Evolutionary conservation across 2,113 vertebrate species (phyloP).

Genomic region (Nothobranchius furzeri): DNA sequence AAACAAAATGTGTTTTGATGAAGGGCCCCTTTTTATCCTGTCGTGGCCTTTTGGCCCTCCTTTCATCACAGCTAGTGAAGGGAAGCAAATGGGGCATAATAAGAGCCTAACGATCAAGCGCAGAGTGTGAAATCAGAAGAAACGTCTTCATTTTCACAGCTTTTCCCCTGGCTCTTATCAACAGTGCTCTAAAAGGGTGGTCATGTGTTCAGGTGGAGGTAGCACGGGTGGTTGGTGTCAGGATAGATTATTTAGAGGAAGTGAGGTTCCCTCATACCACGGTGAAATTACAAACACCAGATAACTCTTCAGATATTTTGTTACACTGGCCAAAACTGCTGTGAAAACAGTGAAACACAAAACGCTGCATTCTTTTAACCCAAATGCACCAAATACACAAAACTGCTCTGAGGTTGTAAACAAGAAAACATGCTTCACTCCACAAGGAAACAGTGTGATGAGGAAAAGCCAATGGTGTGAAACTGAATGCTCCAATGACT

Average conservation of each 20-base stretch:
- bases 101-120: conserved; percentile 78
- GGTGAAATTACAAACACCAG: conserved; percentile 32
- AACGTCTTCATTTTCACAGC: conserved; percentile 84
- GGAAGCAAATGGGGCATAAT: conserved; percentile 79
- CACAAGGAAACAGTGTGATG: conserved; percentile 28
- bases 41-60: conserved; percentile 72
- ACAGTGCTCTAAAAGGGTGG: conserved; percentile 50
- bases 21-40: conserved; percentile 78
- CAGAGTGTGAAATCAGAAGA: conserved; percentile 83
- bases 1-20: conserved; percentile 80
- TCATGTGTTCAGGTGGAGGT: conserved; percentile 73
- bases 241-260: conserved; percentile 44
- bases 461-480: conserved; percentile 40
- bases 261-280: conserved; percentile 41
- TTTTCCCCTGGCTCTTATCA: conserved; percentile 38
- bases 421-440: conserved; percentile 14
- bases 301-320: conserved; percentile 11
- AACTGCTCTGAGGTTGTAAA: conserved; percentile 34
- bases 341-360: neutral
- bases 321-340: conserved; percentile 27
- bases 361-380: conserved; percentile 3
- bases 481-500: conserved; percentile 36
- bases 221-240: conserved; percentile 52
- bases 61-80: conserved; percentile 78
- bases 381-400: conserved; percentile 1